phyloP scores from a whole-genome alignment of 1,140 invertebrate genomes.

The Drosophila truncata region DNA sequence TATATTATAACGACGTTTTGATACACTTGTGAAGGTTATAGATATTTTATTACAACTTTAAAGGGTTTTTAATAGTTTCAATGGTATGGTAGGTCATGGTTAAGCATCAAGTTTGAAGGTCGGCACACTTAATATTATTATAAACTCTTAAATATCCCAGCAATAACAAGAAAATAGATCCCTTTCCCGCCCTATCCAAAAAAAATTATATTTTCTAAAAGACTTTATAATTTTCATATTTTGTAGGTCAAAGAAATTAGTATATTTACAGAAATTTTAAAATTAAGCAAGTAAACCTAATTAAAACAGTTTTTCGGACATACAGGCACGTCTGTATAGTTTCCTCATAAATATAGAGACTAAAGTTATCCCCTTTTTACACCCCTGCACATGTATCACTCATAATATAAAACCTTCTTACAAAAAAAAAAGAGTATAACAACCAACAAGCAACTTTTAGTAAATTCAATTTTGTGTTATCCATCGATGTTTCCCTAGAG shows the following conservation, averaged over 20 bases:
- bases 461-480: constrained; percentile 78
- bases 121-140: neutral
- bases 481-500: constrained; percentile 53
- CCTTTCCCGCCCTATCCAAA: no score
- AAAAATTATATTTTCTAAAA: neutral
- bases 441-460: constrained; percentile 47
- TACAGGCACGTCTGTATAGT: no score
- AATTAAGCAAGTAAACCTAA: neutral
- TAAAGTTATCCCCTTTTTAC: neutral
- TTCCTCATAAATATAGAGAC: neutral
- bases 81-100: neutral
- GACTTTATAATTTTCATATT: neutral
- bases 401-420: neutral
- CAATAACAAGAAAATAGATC: neutral
- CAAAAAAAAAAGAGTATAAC: constrained; percentile 34
- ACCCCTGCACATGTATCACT: neutral
- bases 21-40: neutral
- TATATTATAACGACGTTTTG: neutral
- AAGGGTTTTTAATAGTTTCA: neutral
- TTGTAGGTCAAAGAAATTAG: neutral
- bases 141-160: neutral
- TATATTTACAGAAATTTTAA: neutral
- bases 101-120: neutral
- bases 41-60: neutral
- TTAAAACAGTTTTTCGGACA: neutral